Percentiles rank a stretch among this genome's conserved stretches.
These are phyloP conservation scores for Spheniscus humboldti DNA, from an alignment of 2,797 vertebrate species.

Conservation along the genomic window DNA sequence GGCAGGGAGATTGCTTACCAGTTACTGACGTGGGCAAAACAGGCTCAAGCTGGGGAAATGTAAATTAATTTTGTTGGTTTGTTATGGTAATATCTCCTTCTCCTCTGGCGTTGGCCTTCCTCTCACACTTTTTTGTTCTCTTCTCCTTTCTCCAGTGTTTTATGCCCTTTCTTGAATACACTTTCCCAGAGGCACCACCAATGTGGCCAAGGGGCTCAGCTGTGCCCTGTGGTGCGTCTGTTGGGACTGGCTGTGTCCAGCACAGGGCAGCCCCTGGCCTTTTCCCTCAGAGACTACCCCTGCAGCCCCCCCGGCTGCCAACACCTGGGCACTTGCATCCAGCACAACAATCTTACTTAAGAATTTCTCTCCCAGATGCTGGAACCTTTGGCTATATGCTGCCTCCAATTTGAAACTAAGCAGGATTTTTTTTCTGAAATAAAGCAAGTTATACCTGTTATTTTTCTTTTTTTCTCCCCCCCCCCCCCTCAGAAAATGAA, in stretches of 20 bases:
- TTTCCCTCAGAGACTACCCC: too few species aligned
- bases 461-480: fast-evolving
- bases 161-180: not conserved
- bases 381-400: not conserved
- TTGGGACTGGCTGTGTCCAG: not conserved
- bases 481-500: not conserved
- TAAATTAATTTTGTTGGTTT: not conserved
- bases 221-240: fast-evolving
- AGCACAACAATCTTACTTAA: not conserved
- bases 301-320: not conserved
- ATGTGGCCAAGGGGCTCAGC: not conserved
- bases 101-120: fast-evolving
- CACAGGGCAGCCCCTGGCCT: fast-evolving
- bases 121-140: not conserved
- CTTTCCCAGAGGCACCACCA: not conserved
- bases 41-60: not conserved
- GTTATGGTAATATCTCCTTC: not conserved
- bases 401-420: not conserved
- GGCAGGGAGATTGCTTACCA: not conserved
- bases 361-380: not conserved
- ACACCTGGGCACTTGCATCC: too few species aligned
- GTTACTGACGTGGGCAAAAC: not conserved
- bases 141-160: not conserved
- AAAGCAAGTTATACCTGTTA: not conserved
- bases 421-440: not conserved